phyloP scores from a whole-genome alignment of 2,888 invertebrate genomes.

The Callyntrura guangdongensis region DNA sequence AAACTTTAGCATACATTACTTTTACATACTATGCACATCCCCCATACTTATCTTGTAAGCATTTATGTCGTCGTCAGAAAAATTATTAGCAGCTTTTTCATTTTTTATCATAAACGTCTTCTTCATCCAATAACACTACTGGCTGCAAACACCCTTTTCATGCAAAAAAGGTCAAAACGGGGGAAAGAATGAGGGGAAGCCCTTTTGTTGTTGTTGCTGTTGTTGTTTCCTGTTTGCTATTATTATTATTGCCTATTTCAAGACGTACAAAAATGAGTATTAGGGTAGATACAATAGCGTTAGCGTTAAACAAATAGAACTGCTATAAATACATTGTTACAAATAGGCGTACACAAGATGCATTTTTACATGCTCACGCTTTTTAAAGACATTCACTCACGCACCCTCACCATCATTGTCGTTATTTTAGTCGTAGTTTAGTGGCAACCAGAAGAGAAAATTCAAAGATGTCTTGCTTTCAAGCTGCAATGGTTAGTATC shows the following conservation, averaged over 20 bases:
- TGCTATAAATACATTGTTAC: too few species aligned
- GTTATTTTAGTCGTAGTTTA: background rate
- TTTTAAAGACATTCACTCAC: slow-evolving; percentile 29
- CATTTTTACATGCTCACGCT: background rate
- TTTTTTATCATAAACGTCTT: slow-evolving; percentile 11
- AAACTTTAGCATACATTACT: background rate
- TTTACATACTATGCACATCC: background rate
- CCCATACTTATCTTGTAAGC: background rate
- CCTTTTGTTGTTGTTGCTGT: background rate
- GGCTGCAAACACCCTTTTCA: background rate
- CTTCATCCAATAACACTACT: background rate
- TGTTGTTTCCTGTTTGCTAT: background rate
- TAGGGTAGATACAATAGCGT: background rate
- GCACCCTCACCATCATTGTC: background rate
- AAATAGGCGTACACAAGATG: background rate
- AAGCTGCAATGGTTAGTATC: background rate
- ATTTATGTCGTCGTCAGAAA: background rate
- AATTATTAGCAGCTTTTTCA: background rate
- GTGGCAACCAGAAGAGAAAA: too few species aligned
- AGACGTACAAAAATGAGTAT: background rate
- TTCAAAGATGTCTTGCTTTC: background rate
- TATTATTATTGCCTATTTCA: background rate
- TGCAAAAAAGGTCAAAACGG: slow-evolving; percentile 30
- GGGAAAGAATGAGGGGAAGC: background rate
- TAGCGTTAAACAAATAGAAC: background rate